Conservation (phyloP, 2,797 vertebrate genomes). For the Falco columbarius region DNA sequence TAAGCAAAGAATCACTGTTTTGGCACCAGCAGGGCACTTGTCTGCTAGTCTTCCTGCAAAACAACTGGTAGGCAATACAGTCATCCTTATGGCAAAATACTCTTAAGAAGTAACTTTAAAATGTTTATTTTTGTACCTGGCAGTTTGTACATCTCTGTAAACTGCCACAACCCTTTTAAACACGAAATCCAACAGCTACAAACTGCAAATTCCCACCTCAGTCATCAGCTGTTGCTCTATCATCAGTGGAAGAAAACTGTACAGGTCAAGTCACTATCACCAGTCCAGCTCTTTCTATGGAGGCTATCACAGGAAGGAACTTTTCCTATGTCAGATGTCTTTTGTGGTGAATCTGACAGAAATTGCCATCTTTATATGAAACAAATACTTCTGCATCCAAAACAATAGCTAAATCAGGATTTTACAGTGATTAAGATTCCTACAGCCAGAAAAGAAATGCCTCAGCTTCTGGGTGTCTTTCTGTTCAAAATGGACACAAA, state of each 20-base stretch:
- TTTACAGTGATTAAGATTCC: background rate
- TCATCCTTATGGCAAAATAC: background rate
- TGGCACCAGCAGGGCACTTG: background rate
- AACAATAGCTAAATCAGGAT: background rate
- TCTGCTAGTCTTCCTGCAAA: background rate
- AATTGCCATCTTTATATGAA: background rate
- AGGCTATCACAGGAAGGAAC: background rate
- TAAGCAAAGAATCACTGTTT: conserved; percentile 50
- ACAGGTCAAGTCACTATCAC: background rate
- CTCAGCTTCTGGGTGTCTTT: background rate
- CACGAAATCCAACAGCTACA: background rate
- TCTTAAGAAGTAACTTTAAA: background rate
- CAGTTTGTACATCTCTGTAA: background rate
- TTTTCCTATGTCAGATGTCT: background rate
- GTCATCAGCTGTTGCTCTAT: background rate
- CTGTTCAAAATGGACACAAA: background rate
- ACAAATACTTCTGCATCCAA: background rate
- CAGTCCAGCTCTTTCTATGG: background rate
- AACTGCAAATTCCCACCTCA: background rate
- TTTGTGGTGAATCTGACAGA: background rate
- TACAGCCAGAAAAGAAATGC: background rate
- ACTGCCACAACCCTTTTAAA: background rate
- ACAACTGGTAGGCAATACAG: background rate
- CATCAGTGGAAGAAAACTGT: background rate
- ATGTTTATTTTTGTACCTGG: background rate